Conservation (phyloP, 2,113 vertebrate species). For the Mesitornis unicolor region DNA sequence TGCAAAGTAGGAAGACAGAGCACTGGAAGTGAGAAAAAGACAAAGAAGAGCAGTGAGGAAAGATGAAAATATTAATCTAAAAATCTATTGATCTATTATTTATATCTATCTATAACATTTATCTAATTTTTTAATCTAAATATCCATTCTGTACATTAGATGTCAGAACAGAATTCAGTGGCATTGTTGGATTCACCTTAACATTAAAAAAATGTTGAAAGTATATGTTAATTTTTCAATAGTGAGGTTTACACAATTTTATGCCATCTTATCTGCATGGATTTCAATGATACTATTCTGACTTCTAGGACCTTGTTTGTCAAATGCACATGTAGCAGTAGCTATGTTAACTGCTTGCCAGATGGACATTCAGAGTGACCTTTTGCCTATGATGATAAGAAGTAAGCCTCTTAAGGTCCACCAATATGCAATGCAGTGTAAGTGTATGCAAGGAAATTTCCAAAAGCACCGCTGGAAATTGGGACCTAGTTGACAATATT, state of each 20-base stretch:
- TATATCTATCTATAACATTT: too few species aligned
- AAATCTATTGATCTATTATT: too few species aligned
- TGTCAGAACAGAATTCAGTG: not conserved
- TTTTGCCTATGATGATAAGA: not conserved
- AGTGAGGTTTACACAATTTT: not conserved
- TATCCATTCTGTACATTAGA: not conserved
- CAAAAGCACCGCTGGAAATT: not conserved
- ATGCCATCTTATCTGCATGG: not conserved
- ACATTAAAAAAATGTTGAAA: not conserved
- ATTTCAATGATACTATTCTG: not conserved
- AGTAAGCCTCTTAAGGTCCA: not conserved
- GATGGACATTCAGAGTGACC: not conserved
- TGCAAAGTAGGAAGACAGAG: not conserved
- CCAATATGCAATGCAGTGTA: not conserved
- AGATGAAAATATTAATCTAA: too few species aligned
- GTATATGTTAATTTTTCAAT: not conserved
- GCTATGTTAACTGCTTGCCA: not conserved
- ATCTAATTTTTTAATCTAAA: too few species aligned
- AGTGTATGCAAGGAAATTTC: not conserved
- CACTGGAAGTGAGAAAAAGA: not conserved
- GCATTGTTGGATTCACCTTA: not conserved
- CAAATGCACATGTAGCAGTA: not conserved
- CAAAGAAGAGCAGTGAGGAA: not conserved
- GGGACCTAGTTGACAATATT: not conserved
- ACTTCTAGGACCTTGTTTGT: not conserved